phyloP scores from a whole-genome alignment of 2,113 vertebrate genomes.

The Sceloporus tristichus region DNA sequence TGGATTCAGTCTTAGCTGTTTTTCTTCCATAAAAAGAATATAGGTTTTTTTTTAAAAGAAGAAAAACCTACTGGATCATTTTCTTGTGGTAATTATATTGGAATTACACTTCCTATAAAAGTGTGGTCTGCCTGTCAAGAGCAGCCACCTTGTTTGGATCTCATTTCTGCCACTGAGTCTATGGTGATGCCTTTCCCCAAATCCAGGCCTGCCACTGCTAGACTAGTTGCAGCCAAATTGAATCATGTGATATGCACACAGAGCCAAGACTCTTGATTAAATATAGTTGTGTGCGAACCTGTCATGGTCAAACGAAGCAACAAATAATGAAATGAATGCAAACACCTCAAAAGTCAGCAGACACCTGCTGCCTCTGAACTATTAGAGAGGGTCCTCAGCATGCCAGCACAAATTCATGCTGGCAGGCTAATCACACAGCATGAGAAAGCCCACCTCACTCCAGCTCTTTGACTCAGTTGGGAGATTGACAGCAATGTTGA shows the following conservation, averaged over 20 bases:
- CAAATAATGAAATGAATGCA: conserved; percentile 81
- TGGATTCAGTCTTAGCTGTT: too few species aligned
- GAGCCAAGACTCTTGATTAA: conserved; percentile 73
- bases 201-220: conserved; percentile 34
- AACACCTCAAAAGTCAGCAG: conserved; percentile 77
- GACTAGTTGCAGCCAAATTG: conserved; percentile 71
- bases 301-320: conserved; percentile 78
- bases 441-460: conserved; percentile 67
- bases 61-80: background rate
- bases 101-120: conserved; percentile 68
- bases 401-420: conserved; percentile 74
- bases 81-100: conserved; percentile 66
- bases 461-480: conserved; percentile 58
- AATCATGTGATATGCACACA: conserved; percentile 54
- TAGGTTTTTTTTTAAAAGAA: background rate
- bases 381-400: conserved; percentile 70
- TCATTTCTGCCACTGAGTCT: conserved; percentile 65
- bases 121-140: conserved; percentile 70
- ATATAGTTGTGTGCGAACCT: conserved; percentile 74
- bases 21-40: background rate
- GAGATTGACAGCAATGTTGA: conserved; percentile 61
- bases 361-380: conserved; percentile 75
- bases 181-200: conserved; percentile 76
- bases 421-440: conserved; percentile 76
- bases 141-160: conserved; percentile 70